Evolutionary conservation across 23 tunicate genomes (phyloP), one percentile per base, ranked within the genome.

Genomic region (Phallusia fumigata): DNA sequence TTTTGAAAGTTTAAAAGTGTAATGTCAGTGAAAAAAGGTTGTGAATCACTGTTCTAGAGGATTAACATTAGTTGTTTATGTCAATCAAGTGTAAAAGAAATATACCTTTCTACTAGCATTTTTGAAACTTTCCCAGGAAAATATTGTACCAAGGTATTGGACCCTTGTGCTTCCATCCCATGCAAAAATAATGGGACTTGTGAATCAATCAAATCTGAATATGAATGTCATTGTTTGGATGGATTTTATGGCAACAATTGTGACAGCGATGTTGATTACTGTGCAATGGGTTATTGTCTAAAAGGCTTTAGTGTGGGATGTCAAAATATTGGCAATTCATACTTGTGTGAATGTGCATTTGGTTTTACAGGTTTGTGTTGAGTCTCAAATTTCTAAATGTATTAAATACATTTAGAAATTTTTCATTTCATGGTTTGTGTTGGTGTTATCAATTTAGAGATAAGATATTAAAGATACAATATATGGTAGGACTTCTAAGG

Each of bases 251-350:
- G 69, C 26, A 21, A 21, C 3, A 22, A 58, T 58, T 58, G 69
- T 24, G 69, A 58, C 15, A 24, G 69, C 28, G 13, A 58, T 58
- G 16, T 58, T 58, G 69, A 58, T 58, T 58, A 58, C 69, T 58
- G 69, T 24, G 26, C 69, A 22, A 1, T 58, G 3, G 69, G 69
- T 6, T 58, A 6, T 24, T 58, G 69, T 24, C 26, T 6, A 24
- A 24, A 58, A 13, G 69, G 69, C 69, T 58, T 58, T 58, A 58
- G 69, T 24, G 26, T 58, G 69, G 69, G 69, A 24, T 58, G 69
- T 58, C 28, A 21, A 8, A 58, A 58, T 24, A 58, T 24, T 58
- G 69, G 69, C 26, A 58, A 58, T 58, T 58, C 69, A 1, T 58
- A 58, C 28, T 58, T 58, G 28, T 58, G 69, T 58, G 69, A 58